These are phyloP conservation scores for Xenotilapia flavipinnis DNA, from an alignment of 2,113 vertebrate genomes.

Conservation along the genomic window DNA sequence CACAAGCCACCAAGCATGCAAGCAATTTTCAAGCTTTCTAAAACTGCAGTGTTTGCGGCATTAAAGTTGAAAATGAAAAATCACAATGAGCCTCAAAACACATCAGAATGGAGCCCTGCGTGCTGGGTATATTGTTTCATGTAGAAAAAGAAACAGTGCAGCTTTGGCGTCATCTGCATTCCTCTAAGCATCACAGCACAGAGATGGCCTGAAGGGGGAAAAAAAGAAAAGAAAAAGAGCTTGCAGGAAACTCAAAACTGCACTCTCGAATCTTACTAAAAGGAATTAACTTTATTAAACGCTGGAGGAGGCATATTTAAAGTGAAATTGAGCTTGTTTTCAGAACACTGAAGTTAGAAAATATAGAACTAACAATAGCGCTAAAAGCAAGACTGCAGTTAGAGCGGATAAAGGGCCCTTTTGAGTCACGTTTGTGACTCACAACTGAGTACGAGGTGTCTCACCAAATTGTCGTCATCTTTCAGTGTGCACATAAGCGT, in stretches of 20 bases:
- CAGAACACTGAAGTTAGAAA: background rate
- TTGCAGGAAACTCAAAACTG: background rate
- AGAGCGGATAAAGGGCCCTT: background rate
- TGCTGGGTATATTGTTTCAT: background rate
- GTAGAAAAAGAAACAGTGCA: background rate
- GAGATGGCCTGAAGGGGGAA: background rate
- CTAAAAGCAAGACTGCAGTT: background rate
- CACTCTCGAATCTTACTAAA: background rate
- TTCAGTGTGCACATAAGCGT: background rate
- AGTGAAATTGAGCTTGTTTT: background rate
- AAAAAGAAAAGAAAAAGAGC: background rate
- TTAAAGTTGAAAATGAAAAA: background rate
- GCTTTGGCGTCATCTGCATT: constrained; percentile 7
- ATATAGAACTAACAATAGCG: background rate
- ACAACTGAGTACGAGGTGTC: background rate
- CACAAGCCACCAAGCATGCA: background rate
- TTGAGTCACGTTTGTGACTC: background rate
- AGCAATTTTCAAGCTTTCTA: background rate
- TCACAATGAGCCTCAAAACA: background rate
- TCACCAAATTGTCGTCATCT: background rate
- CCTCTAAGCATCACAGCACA: background rate
- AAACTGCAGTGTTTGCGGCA: background rate
- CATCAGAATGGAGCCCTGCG: background rate
- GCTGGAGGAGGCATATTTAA: background rate
- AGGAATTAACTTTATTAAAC: background rate